These are phyloP conservation scores for Erythrolamprus reginae DNA, from an alignment of 2,113 vertebrate species.

Conservation along the genomic window DNA sequence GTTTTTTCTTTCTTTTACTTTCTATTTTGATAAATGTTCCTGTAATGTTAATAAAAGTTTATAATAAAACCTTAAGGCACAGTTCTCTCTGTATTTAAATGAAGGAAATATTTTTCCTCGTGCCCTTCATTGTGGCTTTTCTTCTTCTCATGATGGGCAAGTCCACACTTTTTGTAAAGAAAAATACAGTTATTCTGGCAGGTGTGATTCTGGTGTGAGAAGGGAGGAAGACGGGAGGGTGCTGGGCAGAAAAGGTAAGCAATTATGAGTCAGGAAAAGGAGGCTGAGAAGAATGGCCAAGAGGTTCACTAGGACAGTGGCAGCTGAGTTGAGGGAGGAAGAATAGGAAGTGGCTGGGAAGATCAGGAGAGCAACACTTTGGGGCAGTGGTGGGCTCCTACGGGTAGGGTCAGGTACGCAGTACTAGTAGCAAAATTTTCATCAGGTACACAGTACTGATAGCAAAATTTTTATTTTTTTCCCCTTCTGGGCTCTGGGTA, in stretches of 20 bases:
- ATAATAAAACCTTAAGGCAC: not conserved
- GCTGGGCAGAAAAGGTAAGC: not conserved
- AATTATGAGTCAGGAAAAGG: not conserved
- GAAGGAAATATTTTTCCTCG: not conserved
- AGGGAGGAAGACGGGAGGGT: not conserved
- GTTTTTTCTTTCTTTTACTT: not conserved
- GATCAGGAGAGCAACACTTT: not conserved
- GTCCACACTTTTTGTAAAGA: not conserved
- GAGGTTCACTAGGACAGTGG: not conserved
- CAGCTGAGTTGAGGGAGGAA: not conserved
- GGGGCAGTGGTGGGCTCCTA: no score
- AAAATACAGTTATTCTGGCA: not conserved
- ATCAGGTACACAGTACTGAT: no score
- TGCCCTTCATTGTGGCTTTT: not conserved
- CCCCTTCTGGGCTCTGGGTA: no score
- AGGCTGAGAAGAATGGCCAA: not conserved
- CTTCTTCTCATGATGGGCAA: not conserved
- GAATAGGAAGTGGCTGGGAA: not conserved
- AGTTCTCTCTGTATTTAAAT: not conserved
- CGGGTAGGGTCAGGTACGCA: no score
- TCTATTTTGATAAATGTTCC: not conserved
- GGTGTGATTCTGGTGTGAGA: not conserved
- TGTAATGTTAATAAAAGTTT: not conserved
- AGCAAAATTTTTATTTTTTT: no score
- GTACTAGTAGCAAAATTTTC: no score